Conservation (phyloP, 2,113 vertebrate species). For the Alligator mississippiensis region DNA sequence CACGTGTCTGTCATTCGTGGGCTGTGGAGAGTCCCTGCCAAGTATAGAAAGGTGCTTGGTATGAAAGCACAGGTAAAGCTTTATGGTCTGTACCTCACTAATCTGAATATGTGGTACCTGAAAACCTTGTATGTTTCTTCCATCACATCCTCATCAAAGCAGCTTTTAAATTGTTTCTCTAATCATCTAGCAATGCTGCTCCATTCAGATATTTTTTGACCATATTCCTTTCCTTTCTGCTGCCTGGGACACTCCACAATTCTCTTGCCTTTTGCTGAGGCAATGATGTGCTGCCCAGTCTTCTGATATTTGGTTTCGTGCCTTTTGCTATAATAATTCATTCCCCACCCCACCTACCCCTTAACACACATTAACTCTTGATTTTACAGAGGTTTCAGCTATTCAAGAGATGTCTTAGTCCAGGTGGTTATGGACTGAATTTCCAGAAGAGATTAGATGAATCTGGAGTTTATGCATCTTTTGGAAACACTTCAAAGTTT, state of each 20-base stretch:
- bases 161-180: background rate
- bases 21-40: background rate
- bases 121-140: background rate
- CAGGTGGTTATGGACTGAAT: constrained; percentile 26
- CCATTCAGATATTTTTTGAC: background rate
- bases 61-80: background rate
- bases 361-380: background rate
- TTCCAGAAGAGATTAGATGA: background rate
- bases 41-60: background rate
- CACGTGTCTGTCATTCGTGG: background rate
- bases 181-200: background rate
- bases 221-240: background rate
- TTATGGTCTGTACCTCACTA: rapidly evolving
- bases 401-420: background rate
- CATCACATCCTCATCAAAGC: background rate
- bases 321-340: constrained; percentile 22
- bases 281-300: background rate
- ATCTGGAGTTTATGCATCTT: background rate
- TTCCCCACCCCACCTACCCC: rapidly evolving
- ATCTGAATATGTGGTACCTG: background rate
- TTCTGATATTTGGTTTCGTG: background rate
- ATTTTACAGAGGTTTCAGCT: background rate
- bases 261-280: background rate
- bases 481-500: background rate
- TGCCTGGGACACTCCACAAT: background rate